Evolutionary conservation across 1,140 invertebrate species (phyloP), one percentile per base, ranked within the genome.

Genomic region (Drosophila mojavensis): DNA sequence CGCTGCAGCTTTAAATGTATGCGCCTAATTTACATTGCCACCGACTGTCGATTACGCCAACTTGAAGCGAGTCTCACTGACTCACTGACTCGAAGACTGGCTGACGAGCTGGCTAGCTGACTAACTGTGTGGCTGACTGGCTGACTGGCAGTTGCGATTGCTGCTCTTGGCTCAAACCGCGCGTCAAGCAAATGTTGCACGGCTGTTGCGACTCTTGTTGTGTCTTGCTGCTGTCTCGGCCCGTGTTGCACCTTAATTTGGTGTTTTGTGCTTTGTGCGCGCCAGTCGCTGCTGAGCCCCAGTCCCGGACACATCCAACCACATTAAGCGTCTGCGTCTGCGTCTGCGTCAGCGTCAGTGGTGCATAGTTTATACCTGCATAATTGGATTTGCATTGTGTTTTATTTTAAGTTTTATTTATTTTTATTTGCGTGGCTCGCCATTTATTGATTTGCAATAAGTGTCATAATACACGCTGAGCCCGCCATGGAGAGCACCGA

Each of bases 1-100:
- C 59, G 17, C 54, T 48, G 43, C 48, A 43, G 61, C 13, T 74
- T 75, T 85, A 58, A 82, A 47, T 54, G 55, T 62, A 81, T 83
- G 79, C 54, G 59, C 83, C 83, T 88, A 88, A 86, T 88, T 86
- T 86, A 86, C 83, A 86, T 88, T 77, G 83, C 76, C 82, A 82
- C 71, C 79, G 81, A 81, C 71, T 70, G 73, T 75, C 73, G 73
- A 75, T 75, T 71, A 64, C 64, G 77, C 71, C 81, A 76, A 79
- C 75, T 83, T 71, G 59, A 2, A 63, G 62, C 50, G 55, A 81
- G 51, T 70, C 62, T 80, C 64, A 69, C 64, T 79, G 76, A 60
- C 47, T 79, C 47, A 59, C 54, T 62, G 68, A n/a, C 43, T 60
- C 24, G 30, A 50, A 65, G 72, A 63, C 47, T 78, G 26, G 30